Evolutionary conservation across 2,113 vertebrate genomes (phyloP).

Genomic region (Physeter macrocephalus): DNA sequence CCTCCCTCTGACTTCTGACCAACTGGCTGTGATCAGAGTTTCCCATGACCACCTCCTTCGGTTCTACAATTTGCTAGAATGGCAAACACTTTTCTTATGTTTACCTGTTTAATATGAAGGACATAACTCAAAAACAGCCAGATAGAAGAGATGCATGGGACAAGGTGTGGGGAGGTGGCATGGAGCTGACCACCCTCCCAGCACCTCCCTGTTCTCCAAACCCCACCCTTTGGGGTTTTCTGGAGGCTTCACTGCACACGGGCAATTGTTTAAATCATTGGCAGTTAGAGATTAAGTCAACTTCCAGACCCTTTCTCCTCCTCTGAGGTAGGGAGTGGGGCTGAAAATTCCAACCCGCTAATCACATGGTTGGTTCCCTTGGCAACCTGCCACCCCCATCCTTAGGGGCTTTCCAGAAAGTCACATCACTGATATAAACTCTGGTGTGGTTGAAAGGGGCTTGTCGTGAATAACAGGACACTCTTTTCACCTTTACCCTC

Average conservation of each 20-base stretch:
- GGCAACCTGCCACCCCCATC: neutral
- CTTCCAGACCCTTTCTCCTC: neutral
- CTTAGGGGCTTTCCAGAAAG: neutral
- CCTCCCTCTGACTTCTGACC: neutral
- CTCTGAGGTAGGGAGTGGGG: neutral
- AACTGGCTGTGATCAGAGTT: neutral
- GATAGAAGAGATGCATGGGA: neutral
- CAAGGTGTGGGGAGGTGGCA: neutral
- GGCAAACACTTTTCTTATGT: neutral
- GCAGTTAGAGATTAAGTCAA: neutral
- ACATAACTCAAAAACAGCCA: neutral
- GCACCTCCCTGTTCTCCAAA: neutral
- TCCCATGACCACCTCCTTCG: neutral
- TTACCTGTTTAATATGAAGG: neutral
- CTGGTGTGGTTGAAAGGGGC: neutral
- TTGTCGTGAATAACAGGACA: neutral
- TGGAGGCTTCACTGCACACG: neutral
- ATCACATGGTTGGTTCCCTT: neutral
- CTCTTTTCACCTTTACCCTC: neutral
- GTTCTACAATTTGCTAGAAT: neutral
- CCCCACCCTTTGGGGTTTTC: neutral
- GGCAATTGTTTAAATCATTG: neutral
- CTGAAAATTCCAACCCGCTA: neutral
- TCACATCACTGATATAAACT: neutral
- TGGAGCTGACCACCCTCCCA: neutral